phyloP scores from a whole-genome alignment of 2,797 vertebrate species.

The Characodon lateralis region DNA sequence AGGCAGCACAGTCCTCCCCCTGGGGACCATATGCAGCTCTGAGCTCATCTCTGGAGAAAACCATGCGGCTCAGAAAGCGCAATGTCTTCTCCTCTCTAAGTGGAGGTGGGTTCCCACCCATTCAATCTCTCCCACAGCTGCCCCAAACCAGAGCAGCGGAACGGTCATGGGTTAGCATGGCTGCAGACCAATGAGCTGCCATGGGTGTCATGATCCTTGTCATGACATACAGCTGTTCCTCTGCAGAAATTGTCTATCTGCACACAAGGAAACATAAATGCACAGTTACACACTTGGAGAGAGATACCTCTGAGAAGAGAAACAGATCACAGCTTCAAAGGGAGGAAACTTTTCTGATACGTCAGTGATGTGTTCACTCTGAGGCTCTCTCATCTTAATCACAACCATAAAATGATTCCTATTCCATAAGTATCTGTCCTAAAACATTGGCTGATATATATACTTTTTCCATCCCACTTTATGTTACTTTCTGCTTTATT shows the following conservation, averaged over 20 bases:
- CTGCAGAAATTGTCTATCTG: slow-evolving; percentile 35
- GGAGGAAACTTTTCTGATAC: not conserved
- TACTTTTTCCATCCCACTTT: no score
- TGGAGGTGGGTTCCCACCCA: slow-evolving; percentile 29
- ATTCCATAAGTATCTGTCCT: slow-evolving; percentile 22
- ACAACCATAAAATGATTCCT: slow-evolving; percentile 31
- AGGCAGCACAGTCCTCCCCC: slow-evolving; percentile 27
- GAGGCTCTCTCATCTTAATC: slow-evolving; percentile 42
- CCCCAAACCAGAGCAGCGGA: slow-evolving; percentile 38
- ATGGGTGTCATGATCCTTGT: slow-evolving; percentile 57
- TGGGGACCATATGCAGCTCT: slow-evolving; percentile 28
- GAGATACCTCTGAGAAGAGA: slow-evolving; percentile 28
- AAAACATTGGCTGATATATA: no score
- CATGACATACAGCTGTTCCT: slow-evolving; percentile 56
- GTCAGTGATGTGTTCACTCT: not conserved
- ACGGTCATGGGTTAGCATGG: slow-evolving; percentile 61
- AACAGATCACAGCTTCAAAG: slow-evolving; percentile 30
- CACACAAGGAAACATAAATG: slow-evolving; percentile 23
- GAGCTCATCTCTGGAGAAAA: slow-evolving; percentile 45
- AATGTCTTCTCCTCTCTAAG: slow-evolving; percentile 27
- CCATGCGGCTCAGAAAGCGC: slow-evolving; percentile 33
- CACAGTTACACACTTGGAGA: not conserved
- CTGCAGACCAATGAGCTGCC: slow-evolving; percentile 35
- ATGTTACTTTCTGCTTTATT: no score
- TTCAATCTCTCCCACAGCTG: slow-evolving; percentile 49